Base-by-base conservation (phyloP, 1,140 invertebrate genomes). In the Diploscapter pachys region DNA sequence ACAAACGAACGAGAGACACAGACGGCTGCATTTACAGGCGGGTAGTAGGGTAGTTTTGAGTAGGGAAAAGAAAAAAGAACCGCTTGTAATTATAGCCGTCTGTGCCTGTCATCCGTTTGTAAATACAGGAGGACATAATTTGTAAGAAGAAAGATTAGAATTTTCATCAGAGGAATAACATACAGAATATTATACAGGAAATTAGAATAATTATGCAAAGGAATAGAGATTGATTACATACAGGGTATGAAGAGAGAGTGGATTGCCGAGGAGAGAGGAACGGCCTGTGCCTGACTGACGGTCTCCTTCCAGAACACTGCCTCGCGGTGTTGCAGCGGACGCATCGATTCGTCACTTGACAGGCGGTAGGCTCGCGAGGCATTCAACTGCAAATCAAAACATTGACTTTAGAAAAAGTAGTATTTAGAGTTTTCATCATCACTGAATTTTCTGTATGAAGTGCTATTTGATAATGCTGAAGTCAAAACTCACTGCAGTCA, bases 321-420 rank as follows among this genome's bases (percentile, higher is more conserved):
- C 61, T 84, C 83, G 3, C 82, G 69, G 63, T 83, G 81, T 31
- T 77, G 82, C 31, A 83, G 83, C 6, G 82, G 82, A 48, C 83
- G 75, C 4, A 75, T 78, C 68, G 76, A 71, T 3, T 81, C 79
- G 11, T 75, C 67, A 56, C 79, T 78, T 49, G 72, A 57, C 49
- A 80, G 63, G 48, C 83, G 82, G 56, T 84, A 85, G 8, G 81
- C 80, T 11, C 83, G 76, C 31, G 81, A 83, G 3, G 84, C 84
- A 66, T 86, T 85, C 50, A 74, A 59, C 73, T 74, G 73, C 51
- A 74, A 73, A 54, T 50, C 31, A 9, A 50, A 9, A 31, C 6
- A 9, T 13, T 9, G 31, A 8, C 13, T 65, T 70, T 2, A 56
- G 61, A 70, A 70, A 57, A 53, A 50, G 1, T 1, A 9, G 2